Conservation (phyloP, 2,113 vertebrate species). For the Tylochromis polylepis region DNA sequence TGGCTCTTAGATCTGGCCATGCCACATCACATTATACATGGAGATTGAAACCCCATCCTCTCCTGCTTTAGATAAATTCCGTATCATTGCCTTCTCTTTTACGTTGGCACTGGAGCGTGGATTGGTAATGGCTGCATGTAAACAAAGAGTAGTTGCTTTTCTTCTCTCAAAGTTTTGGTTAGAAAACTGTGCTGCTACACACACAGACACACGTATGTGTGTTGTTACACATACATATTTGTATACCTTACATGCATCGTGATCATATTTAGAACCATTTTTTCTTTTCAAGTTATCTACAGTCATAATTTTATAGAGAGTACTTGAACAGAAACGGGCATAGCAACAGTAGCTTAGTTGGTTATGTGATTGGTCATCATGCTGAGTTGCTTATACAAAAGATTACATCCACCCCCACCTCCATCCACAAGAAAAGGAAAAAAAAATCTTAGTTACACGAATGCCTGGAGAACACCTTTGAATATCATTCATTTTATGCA, state of each 20-base stretch:
- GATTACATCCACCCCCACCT: not conserved
- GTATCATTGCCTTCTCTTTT: conserved; percentile 38
- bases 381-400: not conserved
- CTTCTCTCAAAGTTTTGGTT: not conserved
- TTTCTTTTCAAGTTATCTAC: not conserved
- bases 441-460: not conserved
- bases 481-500: not conserved
- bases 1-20: conserved; percentile 9
- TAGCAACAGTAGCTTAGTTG: not conserved
- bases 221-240: not conserved
- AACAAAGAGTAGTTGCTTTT: not conserved
- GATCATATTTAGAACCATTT: not conserved
- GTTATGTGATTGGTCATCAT: not conserved
- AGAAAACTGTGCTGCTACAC: not conserved
- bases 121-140: not conserved
- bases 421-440: not conserved
- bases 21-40: conserved; percentile 42
- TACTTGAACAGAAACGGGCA: not conserved
- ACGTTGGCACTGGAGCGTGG: not conserved
- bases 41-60: conserved; percentile 27
- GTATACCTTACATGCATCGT: not conserved
- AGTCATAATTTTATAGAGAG: not conserved
- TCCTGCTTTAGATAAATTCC: conserved; percentile 34
- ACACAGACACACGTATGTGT: not conserved
- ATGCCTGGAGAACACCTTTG: not conserved